A percentile compares a stretch with the other conserved stretches of the same genome.
phyloP scores from a whole-genome alignment of 2,888 invertebrate genomes.

The Brachypterus glaber region DNA sequence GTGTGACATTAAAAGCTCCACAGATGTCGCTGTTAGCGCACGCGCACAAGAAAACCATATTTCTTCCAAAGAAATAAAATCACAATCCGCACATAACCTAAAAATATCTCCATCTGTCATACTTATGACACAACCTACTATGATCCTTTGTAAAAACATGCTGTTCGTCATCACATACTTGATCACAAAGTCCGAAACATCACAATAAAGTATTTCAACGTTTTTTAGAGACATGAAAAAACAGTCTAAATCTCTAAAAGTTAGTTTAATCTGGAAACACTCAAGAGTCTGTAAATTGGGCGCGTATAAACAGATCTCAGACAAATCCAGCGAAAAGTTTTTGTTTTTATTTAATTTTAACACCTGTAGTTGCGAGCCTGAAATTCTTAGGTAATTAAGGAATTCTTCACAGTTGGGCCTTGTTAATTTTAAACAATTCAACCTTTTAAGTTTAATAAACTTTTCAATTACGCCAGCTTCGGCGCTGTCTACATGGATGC shows the following conservation, averaged over 20 bases:
- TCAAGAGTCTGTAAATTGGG: slow-evolving; percentile 53
- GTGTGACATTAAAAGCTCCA: slow-evolving; percentile 57
- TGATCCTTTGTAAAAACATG: slow-evolving; percentile 50
- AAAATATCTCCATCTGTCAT: slow-evolving; percentile 59
- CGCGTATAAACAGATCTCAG: slow-evolving; percentile 27
- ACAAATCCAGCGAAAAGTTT: slow-evolving; percentile 30
- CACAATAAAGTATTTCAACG: slow-evolving; percentile 57
- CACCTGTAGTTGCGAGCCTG: slow-evolving; percentile 27
- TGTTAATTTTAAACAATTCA: slow-evolving; percentile 43
- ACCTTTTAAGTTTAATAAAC: slow-evolving; percentile 44
- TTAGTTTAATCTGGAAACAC: slow-evolving; percentile 55
- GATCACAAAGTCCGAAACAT: slow-evolving; percentile 47
- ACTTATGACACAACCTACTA: slow-evolving; percentile 56
- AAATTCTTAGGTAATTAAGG: slow-evolving; percentile 46
- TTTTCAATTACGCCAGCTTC: slow-evolving; percentile 43
- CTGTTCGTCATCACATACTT: slow-evolving; percentile 53
- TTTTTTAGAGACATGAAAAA: slow-evolving; percentile 53
- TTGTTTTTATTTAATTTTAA: slow-evolving; percentile 33
- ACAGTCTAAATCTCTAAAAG: slow-evolving; percentile 47
- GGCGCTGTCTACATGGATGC: slow-evolving; percentile 51
- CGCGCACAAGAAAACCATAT: slow-evolving; percentile 62
- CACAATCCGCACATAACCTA: slow-evolving; percentile 56
- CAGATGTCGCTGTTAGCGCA: slow-evolving; percentile 51
- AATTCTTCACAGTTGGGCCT: slow-evolving; percentile 46
- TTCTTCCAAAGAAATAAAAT: slow-evolving; percentile 54